Percentiles rank a stretch among this genome's conserved stretches.
Conservation (phyloP, 1,140 invertebrate genomes). For the Diabrotica virgifera region DNA sequence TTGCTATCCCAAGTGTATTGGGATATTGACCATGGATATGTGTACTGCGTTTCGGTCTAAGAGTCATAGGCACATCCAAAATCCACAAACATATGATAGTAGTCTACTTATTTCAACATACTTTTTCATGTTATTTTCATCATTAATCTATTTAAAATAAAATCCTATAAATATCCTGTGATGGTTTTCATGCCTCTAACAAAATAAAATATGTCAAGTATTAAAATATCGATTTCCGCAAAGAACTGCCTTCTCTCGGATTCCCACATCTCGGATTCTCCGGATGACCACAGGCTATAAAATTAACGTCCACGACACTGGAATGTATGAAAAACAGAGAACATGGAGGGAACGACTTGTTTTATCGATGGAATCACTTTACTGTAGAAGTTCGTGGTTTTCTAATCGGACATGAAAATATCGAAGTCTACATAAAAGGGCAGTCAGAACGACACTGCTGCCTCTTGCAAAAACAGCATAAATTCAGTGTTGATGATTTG, state of each 20-base stretch:
- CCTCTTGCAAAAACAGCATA: background rate
- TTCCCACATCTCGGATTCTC: background rate
- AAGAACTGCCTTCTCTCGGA: background rate
- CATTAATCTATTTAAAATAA: too few species aligned
- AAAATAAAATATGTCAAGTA: too few species aligned
- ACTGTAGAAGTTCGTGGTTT: constrained; percentile 8
- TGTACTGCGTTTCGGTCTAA: too few species aligned
- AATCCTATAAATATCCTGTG: too few species aligned
- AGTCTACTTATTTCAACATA: too few species aligned
- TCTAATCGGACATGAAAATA: constrained; percentile 11
- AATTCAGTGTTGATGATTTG: constrained; percentile 3
- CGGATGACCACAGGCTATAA: background rate
- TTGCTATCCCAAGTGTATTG: too few species aligned
- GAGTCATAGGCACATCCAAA: too few species aligned
- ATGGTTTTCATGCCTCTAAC: too few species aligned
- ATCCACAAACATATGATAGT: too few species aligned
- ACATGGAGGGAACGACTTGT: constrained; percentile 1
- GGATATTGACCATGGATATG: too few species aligned
- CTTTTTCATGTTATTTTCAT: too few species aligned
- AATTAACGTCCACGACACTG: background rate
- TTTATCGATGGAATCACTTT: constrained; percentile 1
- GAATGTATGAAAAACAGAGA: constrained; percentile 2
- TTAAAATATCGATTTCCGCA: too few species aligned
- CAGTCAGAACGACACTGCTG: background rate
- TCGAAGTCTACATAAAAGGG: constrained; percentile 7